Evolutionary conservation across 2,888 invertebrate species (phyloP), one percentile per base, ranked within the genome.

Genomic region (Epirrita christyi): DNA sequence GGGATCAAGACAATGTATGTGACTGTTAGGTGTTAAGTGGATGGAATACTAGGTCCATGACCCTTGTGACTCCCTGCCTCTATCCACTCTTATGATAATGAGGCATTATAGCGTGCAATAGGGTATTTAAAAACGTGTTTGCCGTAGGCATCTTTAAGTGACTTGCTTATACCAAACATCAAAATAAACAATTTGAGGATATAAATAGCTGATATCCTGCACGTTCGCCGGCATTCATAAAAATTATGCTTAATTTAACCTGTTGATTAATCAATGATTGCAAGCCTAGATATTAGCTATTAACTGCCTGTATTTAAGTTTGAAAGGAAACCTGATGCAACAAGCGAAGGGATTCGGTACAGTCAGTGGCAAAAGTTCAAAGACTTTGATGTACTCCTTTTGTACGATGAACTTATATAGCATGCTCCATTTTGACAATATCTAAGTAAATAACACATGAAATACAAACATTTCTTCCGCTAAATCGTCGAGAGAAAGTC

Each of bases 261-360:
- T 44, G 46, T 59, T 49, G 38, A 47, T 55, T 58, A 56, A 53
- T 52, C 50, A 47, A 52, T 55, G 21, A 51, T 49, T 59, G 47
- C 55, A 50, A 45, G 43, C 54, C 59, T 55, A 51, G 50, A 47
- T 50, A 55, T 52, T 36, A 52, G 48, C 36, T 50, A 59, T 50
- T 59, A 56, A 44, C 51, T 51, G 42, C 40, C 28, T 43, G 48
- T 57, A 57, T 57, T 61, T 59, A 64, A 44, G 55, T 70, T 66
- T 68, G 72, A 71, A 73, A 69, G 72, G 70, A 64, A 72, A 68
- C 48, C 62, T 76, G 70, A 73, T 67, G 75, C 73, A 76, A 78
- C 43, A 48, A 64, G 71, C 72, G 72, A 75, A 78, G 72, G 80
- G 71, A 71, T 32, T 61, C 57, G 62, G 65, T 60, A 62, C 66